Evolutionary conservation across 2,797 vertebrate genomes (phyloP).

Genomic region (Molossus alvarezi): DNA sequence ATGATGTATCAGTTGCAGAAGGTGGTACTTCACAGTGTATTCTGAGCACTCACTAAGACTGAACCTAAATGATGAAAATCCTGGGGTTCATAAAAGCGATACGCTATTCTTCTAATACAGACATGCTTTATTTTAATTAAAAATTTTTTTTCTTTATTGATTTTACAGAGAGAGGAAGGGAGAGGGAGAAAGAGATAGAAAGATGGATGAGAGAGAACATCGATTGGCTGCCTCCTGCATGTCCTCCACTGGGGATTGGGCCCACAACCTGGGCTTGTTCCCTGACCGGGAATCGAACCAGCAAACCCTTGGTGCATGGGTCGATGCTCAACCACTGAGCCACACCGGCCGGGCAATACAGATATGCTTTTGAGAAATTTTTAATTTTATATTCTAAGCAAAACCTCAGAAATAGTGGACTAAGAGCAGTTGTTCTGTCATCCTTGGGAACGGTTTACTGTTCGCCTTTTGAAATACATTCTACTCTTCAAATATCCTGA

Average conservation of each 20-base stretch:
- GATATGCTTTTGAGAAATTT: background rate
- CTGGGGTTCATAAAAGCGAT: accelerated
- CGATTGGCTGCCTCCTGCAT: too few species aligned
- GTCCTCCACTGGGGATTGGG: too few species aligned
- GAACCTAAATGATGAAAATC: background rate
- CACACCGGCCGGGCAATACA: too few species aligned
- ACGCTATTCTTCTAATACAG: background rate
- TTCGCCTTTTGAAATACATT: background rate
- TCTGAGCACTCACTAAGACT: too few species aligned
- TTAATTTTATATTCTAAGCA: background rate
- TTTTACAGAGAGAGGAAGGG: too few species aligned
- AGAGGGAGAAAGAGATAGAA: too few species aligned
- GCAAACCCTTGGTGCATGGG: too few species aligned
- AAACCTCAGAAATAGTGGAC: background rate
- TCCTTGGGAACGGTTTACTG: background rate
- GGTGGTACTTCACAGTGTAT: accelerated
- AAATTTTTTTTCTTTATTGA: too few species aligned
- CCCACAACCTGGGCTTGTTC: too few species aligned
- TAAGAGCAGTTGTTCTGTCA: background rate
- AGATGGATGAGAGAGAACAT: too few species aligned
- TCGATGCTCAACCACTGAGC: too few species aligned
- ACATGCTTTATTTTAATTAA: background rate
- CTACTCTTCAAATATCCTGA: background rate
- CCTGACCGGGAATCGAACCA: too few species aligned
- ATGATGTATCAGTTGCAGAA: accelerated